Evolutionary conservation across 2,797 vertebrate genomes (phyloP).

Genomic region (Sarcoramphus papa): DNA sequence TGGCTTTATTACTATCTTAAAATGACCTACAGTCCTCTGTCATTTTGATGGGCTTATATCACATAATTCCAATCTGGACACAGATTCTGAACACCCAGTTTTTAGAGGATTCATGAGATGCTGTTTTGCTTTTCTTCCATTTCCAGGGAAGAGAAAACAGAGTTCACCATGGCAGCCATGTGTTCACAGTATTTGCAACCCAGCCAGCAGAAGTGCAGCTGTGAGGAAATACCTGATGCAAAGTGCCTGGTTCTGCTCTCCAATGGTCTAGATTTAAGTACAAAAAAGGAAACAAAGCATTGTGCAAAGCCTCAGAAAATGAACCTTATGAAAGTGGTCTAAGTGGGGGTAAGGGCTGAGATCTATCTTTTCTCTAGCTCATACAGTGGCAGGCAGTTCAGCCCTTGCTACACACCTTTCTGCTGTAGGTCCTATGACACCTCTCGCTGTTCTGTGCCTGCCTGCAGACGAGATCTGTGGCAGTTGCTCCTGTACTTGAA

Average conservation of each 20-base stretch:
- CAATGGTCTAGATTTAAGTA: neutral
- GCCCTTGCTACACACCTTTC: neutral
- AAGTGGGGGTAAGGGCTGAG: neutral
- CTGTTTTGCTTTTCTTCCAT: neutral
- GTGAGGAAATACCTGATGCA: neutral
- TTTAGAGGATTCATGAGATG: neutral
- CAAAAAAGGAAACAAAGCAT: neutral
- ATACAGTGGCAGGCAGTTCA: too few species aligned
- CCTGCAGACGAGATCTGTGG: neutral
- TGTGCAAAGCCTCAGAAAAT: neutral
- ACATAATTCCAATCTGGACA: neutral
- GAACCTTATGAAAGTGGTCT: neutral
- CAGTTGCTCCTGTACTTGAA: neutral
- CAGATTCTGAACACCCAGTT: neutral
- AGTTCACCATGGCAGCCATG: neutral
- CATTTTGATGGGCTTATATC: neutral
- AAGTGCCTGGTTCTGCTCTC: neutral
- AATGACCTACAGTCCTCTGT: neutral
- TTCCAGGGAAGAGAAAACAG: neutral
- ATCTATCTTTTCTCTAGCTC: neutral
- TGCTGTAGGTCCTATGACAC: neutral
- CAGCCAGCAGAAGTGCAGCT: neutral
- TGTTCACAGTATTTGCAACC: neutral
- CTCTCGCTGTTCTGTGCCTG: fast-evolving
- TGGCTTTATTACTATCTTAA: neutral